Base-by-base conservation (phyloP, 2,113 vertebrate genomes). In the Dendropsophus ebraccatus region DNA sequence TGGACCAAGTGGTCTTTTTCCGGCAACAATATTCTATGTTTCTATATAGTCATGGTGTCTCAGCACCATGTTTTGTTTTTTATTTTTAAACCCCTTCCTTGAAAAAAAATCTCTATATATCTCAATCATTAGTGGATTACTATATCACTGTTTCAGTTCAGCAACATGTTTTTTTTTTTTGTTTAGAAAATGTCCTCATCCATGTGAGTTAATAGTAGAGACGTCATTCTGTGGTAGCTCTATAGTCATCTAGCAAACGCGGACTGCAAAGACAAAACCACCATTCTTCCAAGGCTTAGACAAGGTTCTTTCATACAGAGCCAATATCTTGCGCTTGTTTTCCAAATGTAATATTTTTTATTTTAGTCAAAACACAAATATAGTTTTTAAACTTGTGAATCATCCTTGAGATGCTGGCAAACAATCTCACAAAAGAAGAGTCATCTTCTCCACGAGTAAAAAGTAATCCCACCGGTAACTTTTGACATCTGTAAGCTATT, bases 401-500 rank as follows among this genome's bases (percentile, higher is more conserved):
- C 67, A 70, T 37, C 35, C 17, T 37, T 23, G 12, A 70, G 67
- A 70, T 37, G 19, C 21, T 41, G 67, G 67, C 67, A 37, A 37
- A 30, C 6, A 37, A 23, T 41, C 32, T 70, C 7, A 41, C 32
- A 37, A 70, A 37, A 37, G 65, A 19, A 69, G 67, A 41, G 62
- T 67, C 30, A 23, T 70, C 35, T 70, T 41, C 17, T 41, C 67
- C 58, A 25, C 23, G 6, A 69, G 17, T 35, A 70, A 41, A 23
- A 70, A 21, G 67, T 37, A 21, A 70, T 70, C 67, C 23, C 65
- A 19, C 16, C 16, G 65, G 17, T 69, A 35, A 35, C 65, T 8
- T 70, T 37, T 41, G 32, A 70, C 67, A 70, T 70, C 67, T 70
- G 67, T 37, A 70, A 70, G 19, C 35, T 41, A 70, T 70, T 41